These are phyloP conservation scores for Empidonax alnorum DNA, from an alignment of 2,113 vertebrate species.

Conservation along the genomic window DNA sequence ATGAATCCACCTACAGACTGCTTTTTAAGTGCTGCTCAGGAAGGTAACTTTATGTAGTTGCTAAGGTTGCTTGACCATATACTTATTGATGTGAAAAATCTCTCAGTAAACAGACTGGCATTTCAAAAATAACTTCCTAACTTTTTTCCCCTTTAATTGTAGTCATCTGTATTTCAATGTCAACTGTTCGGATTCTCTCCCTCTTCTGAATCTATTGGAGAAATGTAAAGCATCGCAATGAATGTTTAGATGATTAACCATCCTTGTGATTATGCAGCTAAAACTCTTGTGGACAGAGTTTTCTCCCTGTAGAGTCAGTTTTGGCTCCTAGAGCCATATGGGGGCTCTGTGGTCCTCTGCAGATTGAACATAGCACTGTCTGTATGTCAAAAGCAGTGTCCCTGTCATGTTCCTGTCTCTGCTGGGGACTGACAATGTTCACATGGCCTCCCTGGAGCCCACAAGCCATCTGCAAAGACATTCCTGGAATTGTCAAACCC, in stretches of 20 bases:
- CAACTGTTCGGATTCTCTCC: background rate
- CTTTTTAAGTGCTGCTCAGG: background rate
- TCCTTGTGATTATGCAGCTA: background rate
- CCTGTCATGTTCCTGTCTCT: background rate
- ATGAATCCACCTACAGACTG: background rate
- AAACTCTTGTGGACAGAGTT: background rate
- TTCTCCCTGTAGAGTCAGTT: background rate
- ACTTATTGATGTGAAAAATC: background rate
- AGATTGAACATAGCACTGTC: background rate
- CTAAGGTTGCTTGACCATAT: background rate
- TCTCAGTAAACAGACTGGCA: background rate
- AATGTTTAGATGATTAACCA: background rate
- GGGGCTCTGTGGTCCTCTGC: background rate
- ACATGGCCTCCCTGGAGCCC: background rate
- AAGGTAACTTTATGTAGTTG: background rate
- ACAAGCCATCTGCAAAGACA: constrained; percentile 10
- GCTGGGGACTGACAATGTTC: background rate
- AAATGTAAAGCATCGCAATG: background rate
- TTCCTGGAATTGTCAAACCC: background rate
- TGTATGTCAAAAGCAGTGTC: background rate
- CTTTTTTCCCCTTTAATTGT: background rate
- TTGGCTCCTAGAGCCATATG: background rate
- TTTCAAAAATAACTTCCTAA: background rate
- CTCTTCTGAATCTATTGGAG: background rate
- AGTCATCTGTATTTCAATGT: background rate